phyloP scores from a whole-genome alignment of 2,888 invertebrate genomes.

The Pollenia amentaria region DNA sequence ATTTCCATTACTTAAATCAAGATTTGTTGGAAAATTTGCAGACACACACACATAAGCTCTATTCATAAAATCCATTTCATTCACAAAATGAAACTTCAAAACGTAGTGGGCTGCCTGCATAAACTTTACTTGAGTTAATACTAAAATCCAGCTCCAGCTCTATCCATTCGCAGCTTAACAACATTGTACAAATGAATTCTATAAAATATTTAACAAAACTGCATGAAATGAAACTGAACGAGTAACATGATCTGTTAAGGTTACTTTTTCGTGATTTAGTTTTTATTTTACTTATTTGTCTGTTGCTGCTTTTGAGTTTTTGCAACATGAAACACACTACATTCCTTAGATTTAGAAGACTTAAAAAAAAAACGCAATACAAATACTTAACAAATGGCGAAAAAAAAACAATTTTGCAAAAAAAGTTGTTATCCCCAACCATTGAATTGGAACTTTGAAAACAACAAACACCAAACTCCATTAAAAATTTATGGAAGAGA shows the following conservation, averaged over 20 bases:
- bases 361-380: slow-evolving; percentile 26
- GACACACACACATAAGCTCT: background rate
- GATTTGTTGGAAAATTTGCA: background rate
- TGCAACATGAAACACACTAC: slow-evolving; percentile 68
- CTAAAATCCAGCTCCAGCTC: no score
- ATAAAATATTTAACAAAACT: slow-evolving; percentile 27
- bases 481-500: slow-evolving; percentile 54
- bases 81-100: slow-evolving; percentile 30
- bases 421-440: slow-evolving; percentile 49
- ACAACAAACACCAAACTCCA: slow-evolving; percentile 52
- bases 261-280: slow-evolving; percentile 69
- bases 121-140: no score
- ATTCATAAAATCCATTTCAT: slow-evolving; percentile 45
- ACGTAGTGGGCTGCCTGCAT: slow-evolving; percentile 17
- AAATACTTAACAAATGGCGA: slow-evolving; percentile 63
- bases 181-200: slow-evolving; percentile 21
- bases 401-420: slow-evolving; percentile 48
- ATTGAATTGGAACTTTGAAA: slow-evolving; percentile 61
- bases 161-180: slow-evolving; percentile 4
- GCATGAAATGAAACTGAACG: slow-evolving; percentile 52
- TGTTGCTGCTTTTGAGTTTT: slow-evolving; percentile 30
- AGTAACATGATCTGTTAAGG: slow-evolving; percentile 72
- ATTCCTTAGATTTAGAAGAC: slow-evolving; percentile 51
- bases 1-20: background rate
- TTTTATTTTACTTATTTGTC: slow-evolving; percentile 37